Base-by-base conservation (phyloP, 2,797 vertebrate genomes). In the Champsocephalus esox region DNA sequence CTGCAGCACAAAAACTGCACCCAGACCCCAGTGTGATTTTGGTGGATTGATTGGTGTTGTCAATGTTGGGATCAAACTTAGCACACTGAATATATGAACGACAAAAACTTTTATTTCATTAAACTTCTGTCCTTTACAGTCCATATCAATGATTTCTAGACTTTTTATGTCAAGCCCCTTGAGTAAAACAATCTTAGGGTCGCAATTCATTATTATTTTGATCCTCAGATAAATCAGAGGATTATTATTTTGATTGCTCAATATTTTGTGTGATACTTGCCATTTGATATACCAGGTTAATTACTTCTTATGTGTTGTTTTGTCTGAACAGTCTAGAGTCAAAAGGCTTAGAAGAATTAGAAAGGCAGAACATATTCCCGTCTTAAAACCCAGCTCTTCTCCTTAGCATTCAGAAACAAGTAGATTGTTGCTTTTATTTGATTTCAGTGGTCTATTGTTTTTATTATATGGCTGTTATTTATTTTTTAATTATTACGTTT, bases 1-100 rank as follows among this genome's bases (percentile, higher is more conserved):
- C 44, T 43, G 1, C 70, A 59, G 70, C 66, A 75, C n/a, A 85
- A 63, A 74, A 24, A 19, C 2, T 51, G 43, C 46, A 67, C 3
- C 17, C 12, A 32, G 24, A 50, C 13, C 11, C n/a, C 41, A 58
- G 1, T n/a, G 13, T 10, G 19, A 32, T 54, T 66, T 75, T 41
- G 58, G 44, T 43, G 24, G 54, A 50, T 38, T 14, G 11, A 45
- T 12, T 49, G n/a, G 9, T 13, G 28, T 16, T 21, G 9, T 56
- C 38, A 45, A 4, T 59, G 9, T 54, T 3, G 11, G 38, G 5
- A 21, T 64, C 28, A 66, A 2, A n/a, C 6, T 63, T 19, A 50
- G 6, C 44, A 58, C 28, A 9, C 3, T 24, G 0, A 32, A 55
- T 49, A 48, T 41, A 41, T 75, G 32, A 28, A 28, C 6, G 32